phyloP scores from a whole-genome alignment of 2,113 vertebrate species.

The Salvelinus namaycush region DNA sequence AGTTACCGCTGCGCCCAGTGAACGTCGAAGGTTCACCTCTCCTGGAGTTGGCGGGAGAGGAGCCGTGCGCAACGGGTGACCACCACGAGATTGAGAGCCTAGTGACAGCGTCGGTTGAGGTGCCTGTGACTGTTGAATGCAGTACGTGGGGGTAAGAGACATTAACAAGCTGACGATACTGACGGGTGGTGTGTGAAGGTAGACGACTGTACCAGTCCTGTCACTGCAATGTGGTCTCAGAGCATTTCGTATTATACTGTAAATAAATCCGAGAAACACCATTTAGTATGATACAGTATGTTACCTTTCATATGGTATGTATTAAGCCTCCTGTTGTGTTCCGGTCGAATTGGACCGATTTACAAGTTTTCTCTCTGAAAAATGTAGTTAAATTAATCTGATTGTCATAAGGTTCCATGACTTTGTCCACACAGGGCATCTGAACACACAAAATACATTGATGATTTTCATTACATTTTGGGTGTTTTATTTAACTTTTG shows the following conservation, averaged over 20 bases:
- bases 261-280: background rate
- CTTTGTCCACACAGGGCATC: no score
- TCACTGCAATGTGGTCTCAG: background rate
- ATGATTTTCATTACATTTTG: no score
- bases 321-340: background rate
- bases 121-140: background rate
- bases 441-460: no score
- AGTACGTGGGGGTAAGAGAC: background rate
- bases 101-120: background rate
- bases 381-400: no score
- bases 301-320: background rate
- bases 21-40: background rate
- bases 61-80: background rate
- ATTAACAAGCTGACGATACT: background rate
- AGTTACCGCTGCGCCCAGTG: background rate
- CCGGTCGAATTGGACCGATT: no score
- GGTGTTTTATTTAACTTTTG: no score
- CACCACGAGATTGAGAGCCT: background rate
- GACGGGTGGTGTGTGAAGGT: background rate
- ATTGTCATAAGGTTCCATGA: no score
- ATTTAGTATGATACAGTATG: background rate
- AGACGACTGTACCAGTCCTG: background rate
- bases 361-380: no score
- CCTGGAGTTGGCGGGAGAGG: background rate
- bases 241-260: no score